phyloP scores from a whole-genome alignment of 2,888 invertebrate species.

The Euzetes globulus region DNA sequence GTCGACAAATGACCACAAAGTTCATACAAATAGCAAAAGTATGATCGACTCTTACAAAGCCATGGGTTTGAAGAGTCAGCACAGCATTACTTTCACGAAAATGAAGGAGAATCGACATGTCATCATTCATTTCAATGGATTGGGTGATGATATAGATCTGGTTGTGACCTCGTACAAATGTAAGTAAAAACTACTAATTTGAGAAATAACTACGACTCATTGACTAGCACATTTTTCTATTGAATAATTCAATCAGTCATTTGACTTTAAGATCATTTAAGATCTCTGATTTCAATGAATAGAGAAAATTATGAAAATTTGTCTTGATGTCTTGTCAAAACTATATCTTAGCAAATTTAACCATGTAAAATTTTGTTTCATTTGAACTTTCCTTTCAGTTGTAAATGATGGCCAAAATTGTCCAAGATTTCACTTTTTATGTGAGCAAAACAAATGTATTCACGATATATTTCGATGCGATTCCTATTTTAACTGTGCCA shows the following conservation, averaged over 20 bases:
- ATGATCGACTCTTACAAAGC: not conserved
- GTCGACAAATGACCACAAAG: not conserved
- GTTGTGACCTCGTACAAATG: not conserved
- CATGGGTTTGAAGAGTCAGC: not conserved
- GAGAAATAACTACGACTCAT: not conserved
- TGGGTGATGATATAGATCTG: conserved; percentile 7
- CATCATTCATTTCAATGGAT: conserved; percentile 8
- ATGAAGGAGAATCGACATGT: not conserved
- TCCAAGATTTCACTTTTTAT: conserved; percentile 13
- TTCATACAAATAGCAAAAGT: not conserved
- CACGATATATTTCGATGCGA: conserved; percentile 9
- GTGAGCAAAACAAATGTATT: conserved; percentile 18
- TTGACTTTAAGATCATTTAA: too few relatives aligned
- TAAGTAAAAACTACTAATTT: not conserved
- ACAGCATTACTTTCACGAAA: conserved; percentile 11
- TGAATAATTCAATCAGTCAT: too few relatives aligned
- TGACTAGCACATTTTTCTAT: too few relatives aligned
- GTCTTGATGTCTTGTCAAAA: too few relatives aligned
- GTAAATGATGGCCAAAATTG: not conserved
- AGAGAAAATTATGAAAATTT: too few relatives aligned
- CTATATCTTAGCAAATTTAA: not conserved
- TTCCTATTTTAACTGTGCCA: not conserved
- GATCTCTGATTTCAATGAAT: too few relatives aligned
- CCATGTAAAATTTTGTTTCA: not conserved
- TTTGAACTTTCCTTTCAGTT: not conserved